A percentile compares a stretch with the other conserved stretches of the same genome.
Conservation (phyloP, 2,113 vertebrate species). For the Sprattus sprattus region DNA sequence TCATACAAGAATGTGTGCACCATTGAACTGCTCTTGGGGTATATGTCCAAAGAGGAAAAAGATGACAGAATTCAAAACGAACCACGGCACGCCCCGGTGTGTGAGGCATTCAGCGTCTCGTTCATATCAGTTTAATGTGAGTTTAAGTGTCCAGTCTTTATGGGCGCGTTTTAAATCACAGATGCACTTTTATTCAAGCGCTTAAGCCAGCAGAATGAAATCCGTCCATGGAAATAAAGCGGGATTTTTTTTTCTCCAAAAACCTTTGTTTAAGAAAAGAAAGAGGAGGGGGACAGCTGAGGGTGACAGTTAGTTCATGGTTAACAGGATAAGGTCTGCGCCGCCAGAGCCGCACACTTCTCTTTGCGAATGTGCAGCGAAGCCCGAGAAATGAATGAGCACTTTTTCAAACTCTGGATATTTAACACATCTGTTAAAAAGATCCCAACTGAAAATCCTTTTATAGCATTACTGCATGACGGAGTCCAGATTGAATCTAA, state of each 20-base stretch:
- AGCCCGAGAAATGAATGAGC: slow-evolving; percentile 76
- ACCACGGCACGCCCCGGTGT: slow-evolving; percentile 37
- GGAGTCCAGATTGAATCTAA: slow-evolving; percentile 71
- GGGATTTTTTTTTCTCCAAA: slow-evolving; percentile 86
- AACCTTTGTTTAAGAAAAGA: slow-evolving; percentile 82
- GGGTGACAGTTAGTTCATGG: slow-evolving; percentile 98
- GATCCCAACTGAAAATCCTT: slow-evolving; percentile 74
- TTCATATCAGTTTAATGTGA: slow-evolving; percentile 69
- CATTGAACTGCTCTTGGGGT: not conserved
- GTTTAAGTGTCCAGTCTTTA: slow-evolving; percentile 62
- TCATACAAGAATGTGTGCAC: not conserved
- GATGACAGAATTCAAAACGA: slow-evolving; percentile 1
- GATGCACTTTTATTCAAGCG: slow-evolving; percentile 87
- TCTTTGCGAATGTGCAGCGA: slow-evolving; percentile 70
- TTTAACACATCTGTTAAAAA: slow-evolving; percentile 97
- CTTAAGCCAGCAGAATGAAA: slow-evolving; percentile 91
- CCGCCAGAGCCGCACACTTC: slow-evolving; percentile 85
- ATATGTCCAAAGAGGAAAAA: not conserved
- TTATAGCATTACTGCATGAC: slow-evolving; percentile 75
- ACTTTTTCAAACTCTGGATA: slow-evolving; percentile 73
- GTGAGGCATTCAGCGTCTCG: slow-evolving; percentile 49
- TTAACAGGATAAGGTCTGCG: slow-evolving; percentile 95
- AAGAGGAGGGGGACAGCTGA: slow-evolving; percentile 89
- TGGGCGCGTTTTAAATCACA: slow-evolving; percentile 89
- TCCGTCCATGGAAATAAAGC: slow-evolving; percentile 87